Percentiles rank a stretch among this genome's conserved stretches.
Evolutionary conservation across 2,888 invertebrate genomes (phyloP).

Genomic region (Andrena marginata): DNA sequence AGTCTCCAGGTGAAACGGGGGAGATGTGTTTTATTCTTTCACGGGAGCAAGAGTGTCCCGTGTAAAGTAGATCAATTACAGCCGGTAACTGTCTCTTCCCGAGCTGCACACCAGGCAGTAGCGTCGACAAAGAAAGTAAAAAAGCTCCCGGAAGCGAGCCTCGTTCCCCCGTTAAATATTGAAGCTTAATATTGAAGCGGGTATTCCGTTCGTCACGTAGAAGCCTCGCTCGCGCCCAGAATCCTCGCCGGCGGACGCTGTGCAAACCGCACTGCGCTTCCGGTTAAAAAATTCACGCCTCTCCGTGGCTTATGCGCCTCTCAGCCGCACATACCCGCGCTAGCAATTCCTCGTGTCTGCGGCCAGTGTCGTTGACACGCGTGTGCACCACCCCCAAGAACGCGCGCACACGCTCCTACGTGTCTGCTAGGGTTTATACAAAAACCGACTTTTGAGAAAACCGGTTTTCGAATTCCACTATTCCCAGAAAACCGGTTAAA

Average conservation of each 20-base stretch:
- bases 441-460: too few species aligned
- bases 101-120: neutral
- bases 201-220: slow-evolving; percentile 35
- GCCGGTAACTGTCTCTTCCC: too few species aligned
- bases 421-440: too few species aligned
- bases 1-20: neutral
- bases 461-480: too few species aligned
- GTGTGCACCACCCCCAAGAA: neutral
- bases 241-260: slow-evolving; percentile 6
- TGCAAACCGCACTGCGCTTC: slow-evolving; percentile 29
- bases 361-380: neutral
- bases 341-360: neutral
- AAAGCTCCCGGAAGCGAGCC: neutral
- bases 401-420: neutral
- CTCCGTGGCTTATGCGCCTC: slow-evolving; percentile 22
- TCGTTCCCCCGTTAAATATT: slow-evolving; percentile 37
- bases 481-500: too few species aligned
- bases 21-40: neutral
- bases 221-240: neutral
- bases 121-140: slow-evolving; percentile 3
- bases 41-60: too few species aligned
- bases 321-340: neutral
- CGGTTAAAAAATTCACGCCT: slow-evolving; percentile 50
- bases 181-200: slow-evolving; percentile 47
- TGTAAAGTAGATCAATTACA: too few species aligned